Evolutionary conservation across 2,888 invertebrate genomes (phyloP), one percentile per base, ranked within the genome.

Genomic region (Nebria salina): DNA sequence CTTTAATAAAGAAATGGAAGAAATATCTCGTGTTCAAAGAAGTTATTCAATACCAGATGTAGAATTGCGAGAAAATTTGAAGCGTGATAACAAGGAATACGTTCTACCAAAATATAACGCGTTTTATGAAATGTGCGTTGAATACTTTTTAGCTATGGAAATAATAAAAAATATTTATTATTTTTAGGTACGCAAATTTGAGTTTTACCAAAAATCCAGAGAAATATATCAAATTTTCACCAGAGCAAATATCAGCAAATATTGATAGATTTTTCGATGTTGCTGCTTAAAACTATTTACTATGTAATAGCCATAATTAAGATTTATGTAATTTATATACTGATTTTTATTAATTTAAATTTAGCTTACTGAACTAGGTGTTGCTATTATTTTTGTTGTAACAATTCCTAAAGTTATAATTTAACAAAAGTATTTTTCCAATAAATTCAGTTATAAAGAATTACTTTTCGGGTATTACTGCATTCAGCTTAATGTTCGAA

Each of bases 1-100:
- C 75, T 98, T 98, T 89, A 98, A 98, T 89, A 97, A 97, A 87
- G 98, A 98, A 89, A 94, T 98, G 87, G 98, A 98, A 86, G 98
- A 98, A 85, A 92, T 95, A 13, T 92, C 94, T 1, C 94, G 95
- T 84, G 92, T 93, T 43, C 98, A 98, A 90, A 93, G 96, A 83
- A 93, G 94, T 64, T 98, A 98, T 90, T 96, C 97, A 76, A 96
- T 98, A 86, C 98, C 98, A 0, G 98, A 98, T 90, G 92, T 94
- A 0, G 97, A 97, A 86, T 90, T 98, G 77, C 91, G 98, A 70
- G 96, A 97, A 87, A 93, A 94, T 82, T 92, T 98, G 74, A 97
- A 97, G 87, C 91, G 95, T 13, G 98, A 97, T 89, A 96, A 98
- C 89, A 96, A 96, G 87, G 95, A 96, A 86, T 93, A 95, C 82